Evolutionary conservation across 2,888 invertebrate species (phyloP).

Genomic region (Diaphora mendica): DNA sequence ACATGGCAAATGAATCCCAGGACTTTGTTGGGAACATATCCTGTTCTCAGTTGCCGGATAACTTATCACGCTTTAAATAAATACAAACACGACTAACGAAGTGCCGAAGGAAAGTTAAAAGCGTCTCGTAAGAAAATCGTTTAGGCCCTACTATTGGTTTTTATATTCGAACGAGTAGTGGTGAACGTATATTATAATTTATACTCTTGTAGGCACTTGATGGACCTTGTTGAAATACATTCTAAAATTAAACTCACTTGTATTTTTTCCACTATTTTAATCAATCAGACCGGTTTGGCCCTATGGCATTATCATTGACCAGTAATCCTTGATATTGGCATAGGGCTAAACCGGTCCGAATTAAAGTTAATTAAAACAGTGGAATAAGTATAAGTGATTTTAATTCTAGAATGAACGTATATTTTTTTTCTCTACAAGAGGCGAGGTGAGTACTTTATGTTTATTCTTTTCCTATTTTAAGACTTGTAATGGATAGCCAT

Average conservation of each 20-base stretch:
- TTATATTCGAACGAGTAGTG: slow-evolving; percentile 13
- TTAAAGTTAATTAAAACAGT: no score
- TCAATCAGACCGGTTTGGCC: no score
- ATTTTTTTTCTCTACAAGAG: background rate
- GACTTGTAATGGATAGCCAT: background rate
- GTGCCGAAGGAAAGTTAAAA: slow-evolving; percentile 83
- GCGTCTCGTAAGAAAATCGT: slow-evolving; percentile 70
- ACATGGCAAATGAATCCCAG: slow-evolving; percentile 65
- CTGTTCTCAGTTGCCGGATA: slow-evolving; percentile 75
- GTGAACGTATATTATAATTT: background rate
- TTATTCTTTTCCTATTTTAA: background rate
- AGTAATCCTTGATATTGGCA: no score
- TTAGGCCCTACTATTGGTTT: slow-evolving; percentile 56
- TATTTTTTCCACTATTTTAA: no score
- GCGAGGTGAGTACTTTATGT: background rate
- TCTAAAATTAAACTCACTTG: no score
- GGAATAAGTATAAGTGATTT: no score
- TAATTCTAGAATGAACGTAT: no score
- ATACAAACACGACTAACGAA: slow-evolving; percentile 83
- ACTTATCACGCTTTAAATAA: slow-evolving; percentile 83
- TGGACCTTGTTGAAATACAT: no score
- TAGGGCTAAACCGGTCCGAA: no score
- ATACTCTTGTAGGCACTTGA: no score
- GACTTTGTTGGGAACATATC: slow-evolving; percentile 69
- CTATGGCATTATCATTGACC: no score